Evolutionary conservation across 2,888 invertebrate genomes (phyloP), one percentile per base, ranked within the genome.

Genomic region (Mythimna lalbum): DNA sequence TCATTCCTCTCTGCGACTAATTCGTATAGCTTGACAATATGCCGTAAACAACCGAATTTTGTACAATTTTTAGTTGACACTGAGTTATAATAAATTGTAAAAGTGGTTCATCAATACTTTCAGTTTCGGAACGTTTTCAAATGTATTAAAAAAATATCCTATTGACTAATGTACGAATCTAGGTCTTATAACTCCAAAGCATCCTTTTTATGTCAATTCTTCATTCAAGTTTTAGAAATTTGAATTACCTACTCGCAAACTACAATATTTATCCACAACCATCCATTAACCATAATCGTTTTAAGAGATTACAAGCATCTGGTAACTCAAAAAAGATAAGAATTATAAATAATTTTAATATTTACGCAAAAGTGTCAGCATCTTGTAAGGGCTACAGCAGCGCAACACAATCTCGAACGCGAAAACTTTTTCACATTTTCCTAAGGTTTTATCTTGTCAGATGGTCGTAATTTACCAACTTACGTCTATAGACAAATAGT

Each of bases 401-500:
- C 56, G 61, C 73, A 50, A 57, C 61, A 63, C 55, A 67, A 72
- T 63, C 55, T 63, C 39, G 43, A 65, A 50, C 53, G 69, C 66
- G 62, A 68, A 76, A 82, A 78, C 63, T 62, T 82, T 63, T 73
- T 67, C 60, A 67, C 62, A 68, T 64, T 72, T 81, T 81, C 62
- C 61, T 66, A 63, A 69, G 76, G 61, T 61, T 73, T 76, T 78
- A 83, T 81, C 69, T 81, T 81, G 66, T 69, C 72, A 64, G 81
- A 71, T 75, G 73, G 73, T 72, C 76, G 78, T 86, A 81, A 86
- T 85, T 81, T 78, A 81, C 73, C 66, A 69, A 78, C 77, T 84
- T 82, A 75, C 75, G 77, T 73, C 78, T 76, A 85, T 84, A 84
- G 72, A 81, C 72, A 84, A 84, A 81, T 76, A 86, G 86, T 76